Evolutionary conservation across 2,797 vertebrate genomes (phyloP), one percentile per base, ranked within the genome.

Genomic region (Epinephelus awoara): DNA sequence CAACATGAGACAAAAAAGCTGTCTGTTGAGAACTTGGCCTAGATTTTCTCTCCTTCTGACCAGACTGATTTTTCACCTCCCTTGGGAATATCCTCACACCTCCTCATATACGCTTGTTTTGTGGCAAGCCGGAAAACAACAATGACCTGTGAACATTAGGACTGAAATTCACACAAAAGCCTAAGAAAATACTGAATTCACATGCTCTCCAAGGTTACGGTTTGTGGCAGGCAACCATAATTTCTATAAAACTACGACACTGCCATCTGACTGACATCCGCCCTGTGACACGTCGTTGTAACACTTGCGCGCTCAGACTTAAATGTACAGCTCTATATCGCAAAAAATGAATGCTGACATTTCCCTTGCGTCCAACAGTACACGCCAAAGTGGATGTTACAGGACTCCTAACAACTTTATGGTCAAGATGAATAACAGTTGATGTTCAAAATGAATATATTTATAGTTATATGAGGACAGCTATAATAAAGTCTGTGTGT

Each of bases 401-500:
- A 59, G 50, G 56, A 63, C 71, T 73, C 21, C 49, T 65, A 79
- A 34, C 83, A 85, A 83, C 62, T 79, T 84, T 51, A 80, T 77
- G 75, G 85, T 78, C 77, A 73, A 72, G 73, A 88, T 47, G 84
- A 87, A 93, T 82, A 83, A 83, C 59, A 85, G 83, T 88, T 87
- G 88, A 83, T 83, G 79, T 69, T 87, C 70, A 86, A 74, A 86
- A 89, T 89, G 78, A 90, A 87, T 81, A 80, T 81, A 86, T 83
- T 91, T 87, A 78, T 84, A 90, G 86, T 89, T 90, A 88, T 83
- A 87, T 73, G 85, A 90, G 86, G 89, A 89, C 83, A 91, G 88
- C 92, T 92, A 91, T 88, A 94, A 93, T 85, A 93, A 93, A 81
- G 84, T 77, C 14, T 79, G 80, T 72, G 78, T 87, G 85, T 83